These are phyloP conservation scores for Axis porcinus DNA, from an alignment of 2,113 vertebrate species.

Conservation along the genomic window DNA sequence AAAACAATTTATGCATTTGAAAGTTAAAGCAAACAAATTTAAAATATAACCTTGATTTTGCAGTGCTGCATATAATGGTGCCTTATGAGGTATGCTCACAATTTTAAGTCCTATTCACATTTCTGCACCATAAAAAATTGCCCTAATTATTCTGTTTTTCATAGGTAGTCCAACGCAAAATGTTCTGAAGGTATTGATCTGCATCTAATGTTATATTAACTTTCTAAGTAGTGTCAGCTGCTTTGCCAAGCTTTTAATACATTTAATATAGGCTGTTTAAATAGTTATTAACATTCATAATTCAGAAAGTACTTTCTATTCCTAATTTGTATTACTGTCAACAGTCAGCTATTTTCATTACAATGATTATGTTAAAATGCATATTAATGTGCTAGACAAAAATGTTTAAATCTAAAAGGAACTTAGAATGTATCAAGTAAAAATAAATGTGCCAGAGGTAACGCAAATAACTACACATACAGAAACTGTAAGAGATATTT, in stretches of 20 bases:
- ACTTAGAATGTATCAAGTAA: slow-evolving; percentile 26
- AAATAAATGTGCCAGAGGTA: slow-evolving; percentile 16
- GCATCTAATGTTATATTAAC: slow-evolving; percentile 25
- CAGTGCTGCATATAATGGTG: background rate
- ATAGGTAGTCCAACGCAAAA: background rate
- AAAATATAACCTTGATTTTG: background rate
- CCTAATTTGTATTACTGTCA: slow-evolving; percentile 36
- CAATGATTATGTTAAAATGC: slow-evolving; percentile 9
- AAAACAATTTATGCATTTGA: background rate
- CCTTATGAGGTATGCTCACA: slow-evolving; percentile 5
- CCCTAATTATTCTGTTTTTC: slow-evolving; percentile 29
- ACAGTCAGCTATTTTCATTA: slow-evolving; percentile 27
- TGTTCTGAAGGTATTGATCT: slow-evolving; percentile 17
- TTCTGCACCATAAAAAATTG: slow-evolving; percentile 9
- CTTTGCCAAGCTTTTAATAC: slow-evolving; percentile 38
- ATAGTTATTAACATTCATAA: slow-evolving; percentile 39
- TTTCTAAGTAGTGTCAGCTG: slow-evolving; percentile 17
- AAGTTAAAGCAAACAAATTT: slow-evolving; percentile 21
- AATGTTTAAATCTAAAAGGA: background rate
- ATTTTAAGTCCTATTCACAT: slow-evolving; percentile 23
- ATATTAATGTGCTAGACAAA: slow-evolving; percentile 18
- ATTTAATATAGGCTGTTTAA: slow-evolving; percentile 15
- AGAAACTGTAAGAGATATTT: background rate
- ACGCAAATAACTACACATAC: background rate
- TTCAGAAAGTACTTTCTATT: slow-evolving; percentile 29